These are phyloP conservation scores for Sminthurides aquaticus DNA, from an alignment of 2,888 invertebrate species.

Conservation along the genomic window DNA sequence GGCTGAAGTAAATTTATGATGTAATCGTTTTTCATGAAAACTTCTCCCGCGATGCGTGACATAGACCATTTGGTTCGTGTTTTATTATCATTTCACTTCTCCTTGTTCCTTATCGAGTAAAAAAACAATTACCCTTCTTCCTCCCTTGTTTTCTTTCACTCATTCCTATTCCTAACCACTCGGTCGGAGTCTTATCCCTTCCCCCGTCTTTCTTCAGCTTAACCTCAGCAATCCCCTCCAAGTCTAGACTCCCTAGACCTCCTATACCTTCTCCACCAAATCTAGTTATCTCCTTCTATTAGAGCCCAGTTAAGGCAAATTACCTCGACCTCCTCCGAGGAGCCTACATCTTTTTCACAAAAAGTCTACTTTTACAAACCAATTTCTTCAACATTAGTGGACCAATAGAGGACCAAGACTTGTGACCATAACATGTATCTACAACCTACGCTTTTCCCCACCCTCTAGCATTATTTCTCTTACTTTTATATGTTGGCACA, in stretches of 20 bases:
- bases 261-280: background rate
- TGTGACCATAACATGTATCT: no score
- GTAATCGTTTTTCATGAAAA: conserved; percentile 30
- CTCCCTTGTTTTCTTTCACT: conserved; percentile 4
- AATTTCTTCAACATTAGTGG: background rate
- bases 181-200: no score
- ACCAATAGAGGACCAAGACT: no score
- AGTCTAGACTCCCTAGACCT: no score
- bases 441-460: no score
- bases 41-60: conserved; percentile 29
- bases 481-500: no score
- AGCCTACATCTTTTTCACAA: background rate
- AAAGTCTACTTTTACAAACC: background rate
- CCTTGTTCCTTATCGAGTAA: conserved; percentile 26
- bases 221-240: background rate
- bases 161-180: no score
- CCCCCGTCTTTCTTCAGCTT: no score
- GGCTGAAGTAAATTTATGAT: conserved; percentile 23
- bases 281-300: background rate
- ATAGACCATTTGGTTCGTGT: conserved; percentile 28
- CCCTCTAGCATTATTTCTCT: no score
- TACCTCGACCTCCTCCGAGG: background rate
- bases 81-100: conserved; percentile 28
- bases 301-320: background rate
- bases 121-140: conserved; percentile 26